Percentiles rank a stretch among this genome's conserved stretches.
Evolutionary conservation across 64 coral and sea anemone genomes (phyloP).

Genomic region (Actinia tenebrosa): DNA sequence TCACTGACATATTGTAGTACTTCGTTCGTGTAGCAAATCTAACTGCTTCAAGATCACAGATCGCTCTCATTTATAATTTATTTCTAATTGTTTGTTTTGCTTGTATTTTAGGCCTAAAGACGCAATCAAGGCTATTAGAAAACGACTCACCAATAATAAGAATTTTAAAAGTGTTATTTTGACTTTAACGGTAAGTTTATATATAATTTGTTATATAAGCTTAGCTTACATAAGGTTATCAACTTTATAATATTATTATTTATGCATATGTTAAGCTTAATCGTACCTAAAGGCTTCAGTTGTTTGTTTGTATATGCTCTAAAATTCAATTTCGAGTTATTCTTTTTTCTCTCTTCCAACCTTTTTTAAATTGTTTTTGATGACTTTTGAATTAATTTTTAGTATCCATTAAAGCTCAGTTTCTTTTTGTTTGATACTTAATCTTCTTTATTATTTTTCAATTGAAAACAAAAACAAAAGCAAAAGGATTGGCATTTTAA

Average conservation of each 20-base stretch:
- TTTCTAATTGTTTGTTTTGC: constrained; percentile 17
- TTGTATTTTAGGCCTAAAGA: constrained; percentile 78
- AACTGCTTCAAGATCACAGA: not conserved
- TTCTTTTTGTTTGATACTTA: no score
- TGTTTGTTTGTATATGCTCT: no score
- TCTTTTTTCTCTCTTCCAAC: no score
- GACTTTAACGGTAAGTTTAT: constrained; percentile 74
- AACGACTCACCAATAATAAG: constrained; percentile 71
- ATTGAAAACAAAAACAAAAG: no score
- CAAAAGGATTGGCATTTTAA: no score
- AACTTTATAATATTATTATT: not conserved
- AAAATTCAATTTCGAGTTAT: no score
- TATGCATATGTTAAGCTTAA: not conserved
- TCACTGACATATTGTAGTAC: not conserved
- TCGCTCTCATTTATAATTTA: constrained; percentile 33
- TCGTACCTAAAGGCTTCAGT: not conserved
- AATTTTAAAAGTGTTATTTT: constrained; percentile 93
- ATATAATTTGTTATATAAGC: not conserved
- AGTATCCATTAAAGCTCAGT: no score
- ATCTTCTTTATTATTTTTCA: no score
- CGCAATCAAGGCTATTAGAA: constrained; percentile 88
- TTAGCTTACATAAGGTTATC: not conserved
- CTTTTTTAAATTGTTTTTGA: no score
- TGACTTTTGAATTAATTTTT: no score
- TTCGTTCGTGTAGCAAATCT: no score